Evolutionary conservation across 2,113 vertebrate genomes (phyloP).

Genomic region (Thinocorus orbignyianus): DNA sequence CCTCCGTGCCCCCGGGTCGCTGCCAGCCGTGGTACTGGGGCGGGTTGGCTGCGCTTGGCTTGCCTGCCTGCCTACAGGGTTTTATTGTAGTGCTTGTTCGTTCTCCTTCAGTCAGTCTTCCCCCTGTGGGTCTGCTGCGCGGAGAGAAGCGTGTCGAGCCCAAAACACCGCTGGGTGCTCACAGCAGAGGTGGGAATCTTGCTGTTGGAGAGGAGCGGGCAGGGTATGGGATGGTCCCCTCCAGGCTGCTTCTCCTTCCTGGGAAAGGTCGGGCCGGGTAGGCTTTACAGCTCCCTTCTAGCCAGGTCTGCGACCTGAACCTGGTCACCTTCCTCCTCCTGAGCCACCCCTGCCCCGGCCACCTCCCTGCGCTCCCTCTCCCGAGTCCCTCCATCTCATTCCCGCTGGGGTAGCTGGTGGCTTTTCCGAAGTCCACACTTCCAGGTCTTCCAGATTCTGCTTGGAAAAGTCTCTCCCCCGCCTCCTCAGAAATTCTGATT

Average conservation of each 20-base stretch:
- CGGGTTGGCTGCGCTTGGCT: accelerated
- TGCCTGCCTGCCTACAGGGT: accelerated
- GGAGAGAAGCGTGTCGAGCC: background rate
- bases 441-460: background rate
- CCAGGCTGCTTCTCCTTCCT: too few relatives aligned
- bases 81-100: accelerated
- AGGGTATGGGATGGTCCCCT: background rate
- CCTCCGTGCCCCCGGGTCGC: background rate
- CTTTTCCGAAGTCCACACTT: background rate
- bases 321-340: accelerated
- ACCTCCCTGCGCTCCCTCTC: background rate
- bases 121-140: too few relatives aligned
- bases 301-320: background rate
- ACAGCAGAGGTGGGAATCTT: background rate
- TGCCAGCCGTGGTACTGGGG: background rate
- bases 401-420: accelerated
- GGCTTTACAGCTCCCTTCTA: too few relatives aligned
- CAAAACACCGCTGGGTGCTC: accelerated
- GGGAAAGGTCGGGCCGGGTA: accelerated
- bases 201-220: background rate
- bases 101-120: background rate
- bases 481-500: background rate
- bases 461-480: background rate
- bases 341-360: background rate
- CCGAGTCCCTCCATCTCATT: accelerated